These are phyloP conservation scores for Pemphigus obesinymphae DNA, from an alignment of 1,140 invertebrate genomes.

Conservation along the genomic window DNA sequence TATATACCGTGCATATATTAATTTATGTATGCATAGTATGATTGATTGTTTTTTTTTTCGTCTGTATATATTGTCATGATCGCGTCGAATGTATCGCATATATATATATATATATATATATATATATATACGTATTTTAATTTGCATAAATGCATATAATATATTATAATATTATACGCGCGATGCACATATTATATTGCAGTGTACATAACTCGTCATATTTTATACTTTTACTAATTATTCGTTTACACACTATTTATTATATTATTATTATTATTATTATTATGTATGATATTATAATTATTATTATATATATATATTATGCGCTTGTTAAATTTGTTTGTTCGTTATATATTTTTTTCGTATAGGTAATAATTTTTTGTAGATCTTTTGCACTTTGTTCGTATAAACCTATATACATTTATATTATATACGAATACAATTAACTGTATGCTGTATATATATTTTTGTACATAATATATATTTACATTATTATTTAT, in stretches of 20 bases:
- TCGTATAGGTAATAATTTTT: not conserved
- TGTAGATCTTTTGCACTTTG: not conserved
- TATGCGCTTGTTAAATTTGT: conserved; percentile 32
- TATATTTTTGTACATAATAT: not conserved
- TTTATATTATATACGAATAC: not conserved
- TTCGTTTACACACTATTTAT: conserved; percentile 1
- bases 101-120: not conserved
- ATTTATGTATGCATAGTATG: too few relatives aligned
- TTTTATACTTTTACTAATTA: not conserved
- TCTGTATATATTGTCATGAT: too few relatives aligned
- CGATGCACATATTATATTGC: too few relatives aligned
- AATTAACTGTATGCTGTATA: not conserved
- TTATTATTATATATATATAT: not conserved
- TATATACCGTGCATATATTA: too few relatives aligned
- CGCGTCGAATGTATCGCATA: not conserved
- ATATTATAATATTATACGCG: too few relatives aligned
- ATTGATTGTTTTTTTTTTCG: too few relatives aligned
- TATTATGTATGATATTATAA: not conserved
- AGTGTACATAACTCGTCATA: not conserved
- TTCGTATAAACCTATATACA: not conserved
- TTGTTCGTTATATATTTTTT: conserved; percentile 36
- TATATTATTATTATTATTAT: not conserved
- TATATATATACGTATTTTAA: not conserved
- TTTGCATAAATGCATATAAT: too few relatives aligned
- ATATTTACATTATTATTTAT: not conserved